Conservation (phyloP, 1,140 invertebrate genomes). For the Diuraphis noxia region DNA sequence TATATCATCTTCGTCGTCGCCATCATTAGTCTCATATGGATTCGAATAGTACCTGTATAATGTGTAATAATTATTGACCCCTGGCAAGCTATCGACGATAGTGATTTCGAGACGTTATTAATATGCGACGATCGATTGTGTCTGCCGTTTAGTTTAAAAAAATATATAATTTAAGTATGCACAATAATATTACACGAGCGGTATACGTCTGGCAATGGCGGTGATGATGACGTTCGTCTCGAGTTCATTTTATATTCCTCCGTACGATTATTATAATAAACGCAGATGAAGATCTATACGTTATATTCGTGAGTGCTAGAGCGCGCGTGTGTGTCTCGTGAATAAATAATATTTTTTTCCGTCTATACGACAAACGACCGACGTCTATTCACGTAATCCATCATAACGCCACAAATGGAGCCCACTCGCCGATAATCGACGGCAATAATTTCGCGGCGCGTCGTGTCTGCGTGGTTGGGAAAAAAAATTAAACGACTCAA, state of each 20-base stretch:
- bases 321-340: not conserved
- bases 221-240: not conserved
- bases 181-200: not conserved
- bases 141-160: not conserved
- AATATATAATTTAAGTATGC: not conserved
- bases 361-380: not conserved
- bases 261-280: not conserved
- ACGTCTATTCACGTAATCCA: constrained; percentile 5
- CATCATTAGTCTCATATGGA: not conserved
- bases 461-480: not conserved
- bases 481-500: not conserved
- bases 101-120: not conserved
- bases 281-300: not conserved
- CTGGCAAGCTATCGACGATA: not conserved
- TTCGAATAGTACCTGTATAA: not conserved
- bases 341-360: constrained; percentile 27
- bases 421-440: constrained; percentile 7
- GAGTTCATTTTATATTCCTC: not conserved
- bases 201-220: not conserved
- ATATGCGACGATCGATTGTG: not conserved
- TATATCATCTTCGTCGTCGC: not conserved
- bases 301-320: not conserved
- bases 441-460: constrained; percentile 19
- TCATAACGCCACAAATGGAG: constrained; percentile 26
- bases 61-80: not conserved